Evolutionary conservation across 2,113 vertebrate genomes (phyloP).

Genomic region (Sminthopsis crassicaudata): DNA sequence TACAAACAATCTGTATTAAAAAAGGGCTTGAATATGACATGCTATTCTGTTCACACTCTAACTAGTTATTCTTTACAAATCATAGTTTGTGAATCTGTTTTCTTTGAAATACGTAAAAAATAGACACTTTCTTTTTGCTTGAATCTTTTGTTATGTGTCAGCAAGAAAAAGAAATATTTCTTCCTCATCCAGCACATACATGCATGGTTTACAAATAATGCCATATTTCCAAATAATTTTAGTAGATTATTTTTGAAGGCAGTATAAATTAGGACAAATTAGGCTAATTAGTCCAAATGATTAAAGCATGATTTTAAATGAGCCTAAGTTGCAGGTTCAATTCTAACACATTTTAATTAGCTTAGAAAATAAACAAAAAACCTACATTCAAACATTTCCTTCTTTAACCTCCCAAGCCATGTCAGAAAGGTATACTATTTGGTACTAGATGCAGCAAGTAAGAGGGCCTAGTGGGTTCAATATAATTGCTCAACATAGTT

Average conservation of each 20-base stretch:
- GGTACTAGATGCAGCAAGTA: neutral
- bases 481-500: neutral
- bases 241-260: neutral
- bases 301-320: constrained; percentile 36
- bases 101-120: constrained; percentile 46
- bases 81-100: neutral
- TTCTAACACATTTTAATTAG: neutral
- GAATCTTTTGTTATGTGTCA: constrained; percentile 6
- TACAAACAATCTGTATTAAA: neutral
- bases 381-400: neutral
- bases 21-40: neutral
- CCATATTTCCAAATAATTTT: constrained; percentile 46
- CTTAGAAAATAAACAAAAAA: neutral
- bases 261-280: constrained; percentile 41
- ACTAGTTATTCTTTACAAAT: constrained; percentile 30
- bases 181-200: constrained; percentile 30
- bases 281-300: constrained; percentile 25
- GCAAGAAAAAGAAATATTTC: constrained; percentile 36
- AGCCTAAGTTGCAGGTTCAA: neutral
- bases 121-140: constrained; percentile 36
- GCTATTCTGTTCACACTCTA: constrained; percentile 41
- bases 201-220: neutral
- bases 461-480: neutral
- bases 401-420: neutral
- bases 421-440: neutral